These are phyloP conservation scores for Syrphus vitripennis DNA, from an alignment of 2,888 invertebrate genomes.

Conservation along the genomic window DNA sequence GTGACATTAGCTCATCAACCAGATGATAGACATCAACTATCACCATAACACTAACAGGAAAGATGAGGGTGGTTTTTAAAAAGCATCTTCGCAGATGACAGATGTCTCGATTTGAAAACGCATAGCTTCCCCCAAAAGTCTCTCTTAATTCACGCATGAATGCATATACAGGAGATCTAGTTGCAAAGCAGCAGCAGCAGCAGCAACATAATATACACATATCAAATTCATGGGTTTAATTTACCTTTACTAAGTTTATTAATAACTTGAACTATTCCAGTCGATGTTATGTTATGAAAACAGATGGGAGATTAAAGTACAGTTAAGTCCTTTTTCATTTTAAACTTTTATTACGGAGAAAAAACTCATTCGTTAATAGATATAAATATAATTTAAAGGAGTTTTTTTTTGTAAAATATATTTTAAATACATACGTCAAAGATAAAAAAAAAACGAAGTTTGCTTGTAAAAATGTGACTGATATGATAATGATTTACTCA, in stretches of 20 bases:
- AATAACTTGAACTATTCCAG: background rate
- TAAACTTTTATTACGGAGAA: background rate
- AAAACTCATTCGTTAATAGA: background rate
- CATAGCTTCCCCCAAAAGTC: background rate
- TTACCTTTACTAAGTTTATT: constrained; percentile 1
- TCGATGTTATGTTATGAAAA: background rate
- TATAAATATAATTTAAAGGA: background rate
- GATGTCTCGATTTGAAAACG: constrained; percentile 47
- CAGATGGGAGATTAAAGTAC: background rate
- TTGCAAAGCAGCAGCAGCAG: constrained; percentile 33
- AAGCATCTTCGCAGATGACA: constrained; percentile 49
- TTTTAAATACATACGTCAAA: too few species aligned
- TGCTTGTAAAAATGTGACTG: too few species aligned
- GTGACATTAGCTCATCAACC: constrained; percentile 62
- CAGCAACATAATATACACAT: background rate
- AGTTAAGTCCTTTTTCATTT: background rate
- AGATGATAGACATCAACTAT: constrained; percentile 44
- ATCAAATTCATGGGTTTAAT: constrained; percentile 19
- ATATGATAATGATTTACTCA: too few species aligned
- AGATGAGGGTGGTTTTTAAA: constrained; percentile 48
- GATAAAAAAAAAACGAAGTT: too few species aligned
- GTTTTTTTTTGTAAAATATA: too few species aligned
- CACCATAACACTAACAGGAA: background rate
- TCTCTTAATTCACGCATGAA: constrained; percentile 31
- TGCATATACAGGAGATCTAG: constrained; percentile 39